Percentiles rank a stretch among this genome's conserved stretches.
Evolutionary conservation across 30 jellyfish, hydroid and myxozoan genomes (phyloP).

Genomic region (Hydractinia symbiolongicarpus): DNA sequence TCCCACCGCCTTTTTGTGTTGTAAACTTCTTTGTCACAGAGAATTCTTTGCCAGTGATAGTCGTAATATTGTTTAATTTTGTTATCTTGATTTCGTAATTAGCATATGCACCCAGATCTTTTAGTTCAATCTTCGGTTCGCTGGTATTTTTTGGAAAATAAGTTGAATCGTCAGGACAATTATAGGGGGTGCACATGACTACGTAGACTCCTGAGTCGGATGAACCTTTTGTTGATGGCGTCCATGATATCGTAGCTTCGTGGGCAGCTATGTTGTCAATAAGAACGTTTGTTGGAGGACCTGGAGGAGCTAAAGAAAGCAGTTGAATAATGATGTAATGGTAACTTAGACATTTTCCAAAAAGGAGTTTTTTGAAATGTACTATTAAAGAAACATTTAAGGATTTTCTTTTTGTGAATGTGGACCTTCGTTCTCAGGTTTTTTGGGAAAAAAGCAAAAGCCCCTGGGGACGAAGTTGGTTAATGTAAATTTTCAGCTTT

Average conservation of each 20-base stretch:
- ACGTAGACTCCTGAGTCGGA: conserved; percentile 16
- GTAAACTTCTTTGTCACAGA: conserved; percentile 14
- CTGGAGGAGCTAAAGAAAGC: conserved; percentile 17
- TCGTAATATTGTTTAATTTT: conserved; percentile 53
- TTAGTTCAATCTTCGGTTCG: not conserved
- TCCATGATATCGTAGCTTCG: conserved; percentile 28
- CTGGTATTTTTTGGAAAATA: conserved; percentile 17
- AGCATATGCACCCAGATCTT: conserved; percentile 35
- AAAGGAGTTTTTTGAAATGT: not conserved
- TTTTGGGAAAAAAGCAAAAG: too few relatives aligned
- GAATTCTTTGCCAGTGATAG: conserved; percentile 29
- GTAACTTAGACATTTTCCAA: not conserved
- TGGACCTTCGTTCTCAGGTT: too few relatives aligned
- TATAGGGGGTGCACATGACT: not conserved
- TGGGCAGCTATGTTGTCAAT: not conserved
- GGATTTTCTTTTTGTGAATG: too few relatives aligned
- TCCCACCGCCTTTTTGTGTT: conserved; percentile 70
- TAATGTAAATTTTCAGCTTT: too few relatives aligned
- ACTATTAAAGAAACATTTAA: too few relatives aligned
- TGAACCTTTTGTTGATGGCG: conserved; percentile 16
- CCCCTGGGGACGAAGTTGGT: too few relatives aligned
- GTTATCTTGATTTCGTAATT: conserved; percentile 28
- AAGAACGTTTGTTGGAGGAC: conserved; percentile 13
- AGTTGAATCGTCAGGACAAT: conserved; percentile 18
- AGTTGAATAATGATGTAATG: not conserved